These are phyloP conservation scores for Gyps fulvus DNA, from an alignment of 2,113 vertebrate genomes.

Conservation along the genomic window DNA sequence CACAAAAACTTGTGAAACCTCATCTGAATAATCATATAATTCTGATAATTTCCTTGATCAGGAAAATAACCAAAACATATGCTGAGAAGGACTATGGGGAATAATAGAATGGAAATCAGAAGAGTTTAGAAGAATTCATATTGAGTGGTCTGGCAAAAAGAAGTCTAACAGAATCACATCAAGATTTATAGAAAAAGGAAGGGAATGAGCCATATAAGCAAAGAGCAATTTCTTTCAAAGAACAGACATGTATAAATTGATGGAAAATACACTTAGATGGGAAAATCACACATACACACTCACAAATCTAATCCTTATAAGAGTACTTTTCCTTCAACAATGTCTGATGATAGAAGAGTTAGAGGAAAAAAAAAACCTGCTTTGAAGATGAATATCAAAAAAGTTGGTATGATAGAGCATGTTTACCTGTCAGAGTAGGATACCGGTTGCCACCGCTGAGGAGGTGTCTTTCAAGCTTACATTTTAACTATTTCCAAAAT, in stretches of 20 bases:
- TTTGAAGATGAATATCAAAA: not conserved
- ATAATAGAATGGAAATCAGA: not conserved
- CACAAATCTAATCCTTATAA: not conserved
- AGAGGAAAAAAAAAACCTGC: not conserved
- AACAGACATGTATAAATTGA: not conserved
- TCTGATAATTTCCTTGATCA: not conserved
- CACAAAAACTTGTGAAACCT: not conserved
- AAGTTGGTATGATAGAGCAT: not conserved
- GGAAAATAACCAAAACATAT: not conserved
- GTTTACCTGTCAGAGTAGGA: not conserved
- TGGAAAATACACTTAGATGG: not conserved
- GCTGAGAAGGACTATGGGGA: not conserved
- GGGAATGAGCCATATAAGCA: not conserved
- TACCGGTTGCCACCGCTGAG: not conserved
- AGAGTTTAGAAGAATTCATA: not conserved
- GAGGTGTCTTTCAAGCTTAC: not conserved
- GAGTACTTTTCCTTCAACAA: not conserved
- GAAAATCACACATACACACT: not conserved
- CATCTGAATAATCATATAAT: not conserved
- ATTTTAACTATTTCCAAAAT: not conserved
- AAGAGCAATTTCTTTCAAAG: not conserved
- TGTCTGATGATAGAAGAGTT: not conserved
- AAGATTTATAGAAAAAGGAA: not conserved
- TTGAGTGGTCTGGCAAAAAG: not conserved
- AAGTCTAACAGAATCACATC: not conserved